Evolutionary conservation across 2,888 invertebrate genomes (phyloP).

Genomic region (Pardosa pseudoannulata): DNA sequence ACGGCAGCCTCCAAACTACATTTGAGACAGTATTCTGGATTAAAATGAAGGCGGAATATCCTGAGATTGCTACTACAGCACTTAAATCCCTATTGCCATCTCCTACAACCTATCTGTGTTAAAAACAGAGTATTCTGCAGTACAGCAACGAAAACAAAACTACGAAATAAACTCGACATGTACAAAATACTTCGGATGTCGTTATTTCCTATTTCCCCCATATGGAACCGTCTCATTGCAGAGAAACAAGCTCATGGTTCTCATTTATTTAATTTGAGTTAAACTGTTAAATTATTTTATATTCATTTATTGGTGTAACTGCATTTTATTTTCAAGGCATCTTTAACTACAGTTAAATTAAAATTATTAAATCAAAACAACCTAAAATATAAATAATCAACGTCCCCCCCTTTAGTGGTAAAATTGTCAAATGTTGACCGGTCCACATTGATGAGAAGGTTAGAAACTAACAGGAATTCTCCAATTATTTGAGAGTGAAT

Average conservation of each 20-base stretch:
- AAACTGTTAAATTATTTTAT: background rate
- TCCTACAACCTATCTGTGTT: conserved; percentile 10
- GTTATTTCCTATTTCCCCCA: background rate
- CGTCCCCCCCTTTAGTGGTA: background rate
- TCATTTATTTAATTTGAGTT: background rate
- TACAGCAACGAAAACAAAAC: conserved; percentile 35
- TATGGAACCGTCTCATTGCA: background rate
- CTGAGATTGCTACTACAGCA: conserved; percentile 30
- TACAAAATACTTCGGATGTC: background rate
- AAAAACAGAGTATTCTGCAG: conserved; percentile 17
- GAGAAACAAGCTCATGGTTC: background rate
- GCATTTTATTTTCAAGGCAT: background rate
- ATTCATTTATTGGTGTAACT: background rate
- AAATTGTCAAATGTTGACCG: background rate
- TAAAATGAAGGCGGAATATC: conserved; percentile 17
- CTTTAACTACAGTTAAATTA: background rate
- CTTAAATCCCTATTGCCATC: conserved; percentile 34
- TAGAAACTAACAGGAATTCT: no score
- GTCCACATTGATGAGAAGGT: background rate
- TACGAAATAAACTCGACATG: conserved; percentile 17
- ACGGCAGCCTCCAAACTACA: no score
- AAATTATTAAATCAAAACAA: no score
- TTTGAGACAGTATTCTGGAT: conserved; percentile 34
- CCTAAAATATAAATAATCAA: background rate
- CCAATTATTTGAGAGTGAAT: no score